Percentiles rank a stretch among this genome's conserved stretches.
These are phyloP conservation scores for Melanostoma scalare DNA, from an alignment of 2,888 invertebrate genomes.

Conservation along the genomic window DNA sequence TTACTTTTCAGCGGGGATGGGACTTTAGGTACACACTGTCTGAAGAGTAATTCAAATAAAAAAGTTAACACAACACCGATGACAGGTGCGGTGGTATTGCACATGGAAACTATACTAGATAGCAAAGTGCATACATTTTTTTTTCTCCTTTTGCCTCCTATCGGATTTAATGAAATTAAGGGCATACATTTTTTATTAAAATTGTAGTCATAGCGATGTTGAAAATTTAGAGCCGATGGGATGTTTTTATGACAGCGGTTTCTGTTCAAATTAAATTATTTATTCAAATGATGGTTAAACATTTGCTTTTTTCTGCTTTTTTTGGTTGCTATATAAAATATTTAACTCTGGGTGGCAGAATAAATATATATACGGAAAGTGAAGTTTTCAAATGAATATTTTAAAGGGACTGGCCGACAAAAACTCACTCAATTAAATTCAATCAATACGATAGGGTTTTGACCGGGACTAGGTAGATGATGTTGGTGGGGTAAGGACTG, in stretches of 20 bases:
- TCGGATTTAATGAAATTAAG: slow-evolving; percentile 47
- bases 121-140: slow-evolving; percentile 11
- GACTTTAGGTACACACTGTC: slow-evolving; percentile 19
- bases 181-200: slow-evolving; percentile 24
- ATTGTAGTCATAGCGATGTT: slow-evolving; percentile 31
- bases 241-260: slow-evolving; percentile 19
- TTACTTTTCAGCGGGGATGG: slow-evolving; percentile 28
- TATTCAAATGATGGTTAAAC: slow-evolving; percentile 39
- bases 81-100: slow-evolving; percentile 10
- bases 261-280: slow-evolving; percentile 34
- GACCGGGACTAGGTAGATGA: not conserved
- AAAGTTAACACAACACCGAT: not conserved
- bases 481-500: no score
- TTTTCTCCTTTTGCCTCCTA: slow-evolving; percentile 15
- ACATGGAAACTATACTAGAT: slow-evolving; percentile 8
- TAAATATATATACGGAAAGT: not conserved
- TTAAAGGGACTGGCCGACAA: slow-evolving; percentile 3
- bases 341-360: slow-evolving; percentile 9
- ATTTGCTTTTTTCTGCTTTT: slow-evolving; percentile 14
- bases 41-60: not conserved
- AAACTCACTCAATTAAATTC: slow-evolving; percentile 26
- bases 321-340: slow-evolving; percentile 10
- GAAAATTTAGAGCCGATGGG: slow-evolving; percentile 28
- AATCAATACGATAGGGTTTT: slow-evolving; percentile 14
- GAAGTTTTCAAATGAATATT: slow-evolving; percentile 5